Percentiles rank a stretch among this genome's conserved stretches.
These are phyloP conservation scores for Coregonus suidteri DNA, from an alignment of 2,797 vertebrate species.

Conservation along the genomic window DNA sequence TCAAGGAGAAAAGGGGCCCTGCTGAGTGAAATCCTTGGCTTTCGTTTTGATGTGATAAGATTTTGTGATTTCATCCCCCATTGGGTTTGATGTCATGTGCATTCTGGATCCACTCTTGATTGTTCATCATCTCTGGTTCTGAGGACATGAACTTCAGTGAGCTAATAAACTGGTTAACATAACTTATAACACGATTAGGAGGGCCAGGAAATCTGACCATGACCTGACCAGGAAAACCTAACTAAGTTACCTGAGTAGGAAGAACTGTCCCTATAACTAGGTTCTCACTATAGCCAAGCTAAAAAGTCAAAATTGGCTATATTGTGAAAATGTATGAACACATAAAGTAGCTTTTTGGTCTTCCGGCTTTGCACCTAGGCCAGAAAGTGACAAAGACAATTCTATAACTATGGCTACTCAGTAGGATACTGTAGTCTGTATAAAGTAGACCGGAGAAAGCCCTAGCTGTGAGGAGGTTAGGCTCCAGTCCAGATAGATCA, in stretches of 20 bases:
- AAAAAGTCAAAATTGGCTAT: too few relatives aligned
- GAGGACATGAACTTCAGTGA: conserved; percentile 24
- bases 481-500: conserved; percentile 55
- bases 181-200: background rate
- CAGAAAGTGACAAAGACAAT: too few relatives aligned
- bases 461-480: conserved; percentile 25
- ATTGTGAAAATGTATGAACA: too few relatives aligned
- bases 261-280: too few relatives aligned
- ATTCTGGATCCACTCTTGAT: conserved; percentile 20
- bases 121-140: conserved; percentile 22
- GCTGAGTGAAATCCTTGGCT: conserved; percentile 17
- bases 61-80: conserved; percentile 12
- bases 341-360: too few relatives aligned
- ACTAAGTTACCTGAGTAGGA: background rate
- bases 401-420: too few relatives aligned
- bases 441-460: background rate
- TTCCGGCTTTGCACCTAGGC: too few relatives aligned
- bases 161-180: conserved; percentile 20
- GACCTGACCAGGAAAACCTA: background rate
- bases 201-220: too few relatives aligned
- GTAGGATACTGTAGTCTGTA: background rate
- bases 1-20: background rate
- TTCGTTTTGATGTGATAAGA: background rate
- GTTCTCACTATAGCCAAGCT: too few relatives aligned
- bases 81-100: conserved; percentile 20